Conservation (phyloP, 2,113 vertebrate species). For the Thamnophis sirtalis region DNA sequence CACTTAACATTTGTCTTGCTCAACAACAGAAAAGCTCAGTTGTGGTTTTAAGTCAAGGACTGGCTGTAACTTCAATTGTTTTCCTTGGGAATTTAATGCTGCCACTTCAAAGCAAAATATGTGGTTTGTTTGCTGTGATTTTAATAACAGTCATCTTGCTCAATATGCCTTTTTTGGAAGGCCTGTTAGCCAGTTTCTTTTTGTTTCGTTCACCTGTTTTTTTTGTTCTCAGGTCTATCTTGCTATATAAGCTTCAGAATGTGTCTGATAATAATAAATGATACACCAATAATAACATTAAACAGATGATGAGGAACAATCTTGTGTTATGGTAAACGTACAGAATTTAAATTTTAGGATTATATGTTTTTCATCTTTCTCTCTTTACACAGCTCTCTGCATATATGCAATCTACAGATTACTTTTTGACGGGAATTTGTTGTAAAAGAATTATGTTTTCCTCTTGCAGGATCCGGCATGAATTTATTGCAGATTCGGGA, state of each 20-base stretch:
- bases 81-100: neutral
- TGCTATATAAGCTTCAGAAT: neutral
- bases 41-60: neutral
- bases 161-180: neutral
- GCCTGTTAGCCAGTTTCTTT: neutral
- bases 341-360: neutral
- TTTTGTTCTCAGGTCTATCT: neutral
- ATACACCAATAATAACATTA: neutral
- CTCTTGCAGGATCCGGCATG: slow-evolving; percentile 89
- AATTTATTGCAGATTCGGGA: slow-evolving; percentile 85
- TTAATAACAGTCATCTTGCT: neutral
- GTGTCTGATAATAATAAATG: neutral
- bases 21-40: neutral
- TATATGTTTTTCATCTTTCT: neutral
- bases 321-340: neutral
- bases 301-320: neutral
- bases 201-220: neutral
- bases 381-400: neutral
- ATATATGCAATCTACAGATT: accelerated
- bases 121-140: neutral
- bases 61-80: neutral
- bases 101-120: neutral
- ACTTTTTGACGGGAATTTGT: neutral
- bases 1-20: neutral
- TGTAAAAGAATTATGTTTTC: neutral